These are phyloP conservation scores for Atherix ibis DNA, from an alignment of 2,888 invertebrate species.

Conservation along the genomic window DNA sequence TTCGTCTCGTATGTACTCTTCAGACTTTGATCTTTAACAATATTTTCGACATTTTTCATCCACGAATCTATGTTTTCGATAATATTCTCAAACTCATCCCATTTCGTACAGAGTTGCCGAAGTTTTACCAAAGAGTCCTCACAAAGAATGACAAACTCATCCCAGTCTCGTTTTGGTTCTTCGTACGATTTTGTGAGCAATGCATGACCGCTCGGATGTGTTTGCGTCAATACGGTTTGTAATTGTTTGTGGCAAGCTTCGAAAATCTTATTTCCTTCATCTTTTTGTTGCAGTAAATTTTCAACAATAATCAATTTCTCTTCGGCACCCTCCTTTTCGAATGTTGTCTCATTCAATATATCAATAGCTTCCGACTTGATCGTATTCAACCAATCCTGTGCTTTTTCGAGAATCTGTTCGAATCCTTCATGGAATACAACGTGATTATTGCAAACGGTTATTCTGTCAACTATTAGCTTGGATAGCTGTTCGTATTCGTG, in stretches of 20 bases:
- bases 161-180: constrained; percentile 58
- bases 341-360: constrained; percentile 60
- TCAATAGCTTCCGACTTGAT: constrained; percentile 63
- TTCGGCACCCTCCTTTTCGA: constrained; percentile 65
- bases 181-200: constrained; percentile 56
- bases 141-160: constrained; percentile 55
- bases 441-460: constrained; percentile 49
- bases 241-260: constrained; percentile 53
- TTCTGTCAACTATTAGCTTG: constrained; percentile 48
- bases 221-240: constrained; percentile 56
- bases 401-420: constrained; percentile 64
- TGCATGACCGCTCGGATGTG: constrained; percentile 61
- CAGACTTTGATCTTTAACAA: constrained; percentile 76
- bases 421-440: constrained; percentile 71
- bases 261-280: constrained; percentile 56
- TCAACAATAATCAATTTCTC: constrained; percentile 58
- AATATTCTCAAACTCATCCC: constrained; percentile 64
- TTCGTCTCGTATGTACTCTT: constrained; percentile 76
- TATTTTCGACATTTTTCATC: constrained; percentile 71
- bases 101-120: constrained; percentile 59
- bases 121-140: constrained; percentile 54
- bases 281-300: constrained; percentile 54
- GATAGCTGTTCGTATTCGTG: constrained; percentile 53
- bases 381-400: constrained; percentile 66
- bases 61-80: constrained; percentile 66